Base-by-base conservation (phyloP, 2,113 vertebrate species). In the Brachypteracias leptosomus region DNA sequence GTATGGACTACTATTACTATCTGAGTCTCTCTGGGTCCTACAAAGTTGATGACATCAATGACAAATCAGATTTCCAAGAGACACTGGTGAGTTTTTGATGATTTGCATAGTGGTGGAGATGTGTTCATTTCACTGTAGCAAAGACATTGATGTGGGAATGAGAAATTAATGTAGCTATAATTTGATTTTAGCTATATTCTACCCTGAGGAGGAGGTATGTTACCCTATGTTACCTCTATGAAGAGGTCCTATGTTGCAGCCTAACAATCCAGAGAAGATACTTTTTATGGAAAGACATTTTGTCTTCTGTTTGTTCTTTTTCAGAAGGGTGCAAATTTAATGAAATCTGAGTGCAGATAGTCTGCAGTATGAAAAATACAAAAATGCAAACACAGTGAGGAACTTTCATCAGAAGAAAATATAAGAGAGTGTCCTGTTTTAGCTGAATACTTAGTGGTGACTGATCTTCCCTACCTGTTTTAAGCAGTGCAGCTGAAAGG, bases 21-120 rank as follows among this genome's bases (percentile, higher is more conserved):
- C 98, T 99, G 97, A 99, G 99, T 81, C 99, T 99, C 89, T 99
- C 99, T 5, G 99, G 99, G 33, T 99, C 99, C 92, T 99, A 99
- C 97, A 99, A 99, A 97, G 99, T 99, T 4, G 99, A 99, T n/a
- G 99, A 99, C 97, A 99, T 99, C 59, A 98, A 99, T 7, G 99
- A 99, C 96, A 99, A 97, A 97, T 98, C 96, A 3, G 99, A 99
- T 90, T 99, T 99, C 96, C 98, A 99, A 75, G 99, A 99, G 97
- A 99, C 99, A 9, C 88, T 98, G 98, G 99, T 99, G 97, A 95
- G 90, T 89, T 68, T 59, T 52, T 82, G 31, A 0, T 51, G 36
- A 24, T 90, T 70, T 76, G 28, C 3, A 1, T 16, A 24, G 42
- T 24, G 35, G 25, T 58, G 31, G 19, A 26, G 78, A 6, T 33